phyloP scores from a whole-genome alignment of 2,113 vertebrate genomes.

The Hippocampus zosterae region DNA sequence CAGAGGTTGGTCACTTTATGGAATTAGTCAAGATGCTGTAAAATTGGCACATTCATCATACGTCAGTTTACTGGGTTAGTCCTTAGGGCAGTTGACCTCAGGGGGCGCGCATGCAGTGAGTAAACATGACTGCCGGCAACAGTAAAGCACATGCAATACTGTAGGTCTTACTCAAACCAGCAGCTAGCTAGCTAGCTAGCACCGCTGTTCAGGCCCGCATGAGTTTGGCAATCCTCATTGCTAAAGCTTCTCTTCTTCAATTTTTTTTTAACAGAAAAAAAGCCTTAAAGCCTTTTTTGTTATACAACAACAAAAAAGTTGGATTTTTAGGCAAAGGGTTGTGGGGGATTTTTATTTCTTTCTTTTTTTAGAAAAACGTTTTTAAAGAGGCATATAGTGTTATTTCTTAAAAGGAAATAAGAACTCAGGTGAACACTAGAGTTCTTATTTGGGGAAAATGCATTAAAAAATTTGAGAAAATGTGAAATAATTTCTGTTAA shows the following conservation, averaged over 20 bases:
- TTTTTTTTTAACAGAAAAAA: neutral
- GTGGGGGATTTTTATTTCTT: too few relatives aligned
- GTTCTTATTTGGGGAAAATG: too few relatives aligned
- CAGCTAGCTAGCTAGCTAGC: neutral
- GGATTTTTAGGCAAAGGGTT: too few relatives aligned
- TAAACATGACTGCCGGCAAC: conserved; percentile 48
- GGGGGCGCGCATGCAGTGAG: conserved; percentile 40
- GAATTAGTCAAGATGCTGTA: conserved; percentile 53
- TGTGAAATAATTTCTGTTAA: too few relatives aligned
- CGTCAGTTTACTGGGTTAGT: conserved; percentile 45
- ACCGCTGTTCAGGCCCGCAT: conserved; percentile 14
- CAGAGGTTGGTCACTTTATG: conserved; percentile 83
- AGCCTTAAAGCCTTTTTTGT: too few relatives aligned
- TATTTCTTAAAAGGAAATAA: too few relatives aligned
- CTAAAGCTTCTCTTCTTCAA: conserved; percentile 19
- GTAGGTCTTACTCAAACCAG: conserved; percentile 18
- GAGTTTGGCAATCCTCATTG: conserved; percentile 38
- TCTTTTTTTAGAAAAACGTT: too few relatives aligned
- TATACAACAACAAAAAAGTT: too few relatives aligned
- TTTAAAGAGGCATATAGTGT: too few relatives aligned
- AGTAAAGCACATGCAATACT: conserved; percentile 40
- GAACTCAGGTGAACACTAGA: too few relatives aligned
- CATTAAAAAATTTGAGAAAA: too few relatives aligned
- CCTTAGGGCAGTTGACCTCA: conserved; percentile 49
- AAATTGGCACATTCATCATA: conserved; percentile 71